These are phyloP conservation scores for Cerastis rubricosa DNA, from an alignment of 2,888 invertebrate species.

Conservation along the genomic window DNA sequence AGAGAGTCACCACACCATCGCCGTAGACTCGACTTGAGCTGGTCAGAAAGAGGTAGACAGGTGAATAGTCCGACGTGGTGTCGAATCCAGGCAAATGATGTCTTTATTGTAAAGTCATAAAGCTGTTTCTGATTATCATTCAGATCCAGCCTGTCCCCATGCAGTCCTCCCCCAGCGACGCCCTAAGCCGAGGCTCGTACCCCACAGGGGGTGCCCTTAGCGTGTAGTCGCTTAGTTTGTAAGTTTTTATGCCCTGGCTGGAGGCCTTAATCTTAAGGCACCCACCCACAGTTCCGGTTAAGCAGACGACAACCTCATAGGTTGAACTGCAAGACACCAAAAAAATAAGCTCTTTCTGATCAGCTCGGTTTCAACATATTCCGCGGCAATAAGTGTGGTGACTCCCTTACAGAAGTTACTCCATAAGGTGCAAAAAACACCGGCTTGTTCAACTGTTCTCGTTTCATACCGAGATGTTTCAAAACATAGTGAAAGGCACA, in stretches of 20 bases:
- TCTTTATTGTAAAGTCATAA: background rate
- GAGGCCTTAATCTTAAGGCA: too few relatives aligned
- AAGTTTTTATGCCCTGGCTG: too few relatives aligned
- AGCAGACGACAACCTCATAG: too few relatives aligned
- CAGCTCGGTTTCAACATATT: background rate
- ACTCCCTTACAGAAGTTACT: slow-evolving; percentile 31
- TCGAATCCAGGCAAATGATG: background rate
- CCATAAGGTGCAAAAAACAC: slow-evolving; percentile 55
- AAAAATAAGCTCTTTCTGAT: rapidly evolving
- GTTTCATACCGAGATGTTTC: slow-evolving; percentile 65
- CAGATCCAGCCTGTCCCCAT: too few relatives aligned
- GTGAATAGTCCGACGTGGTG: background rate
- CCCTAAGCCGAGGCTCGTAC: too few relatives aligned
- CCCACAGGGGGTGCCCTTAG: too few relatives aligned
- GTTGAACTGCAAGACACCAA: too few relatives aligned
- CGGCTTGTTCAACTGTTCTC: slow-evolving; percentile 64
- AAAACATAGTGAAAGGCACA: slow-evolving; percentile 57
- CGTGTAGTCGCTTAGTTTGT: too few relatives aligned
- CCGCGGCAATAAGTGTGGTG: background rate
- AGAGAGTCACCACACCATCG: background rate
- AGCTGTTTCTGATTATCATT: rapidly evolving
- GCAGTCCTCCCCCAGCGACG: too few relatives aligned
- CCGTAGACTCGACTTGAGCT: background rate
- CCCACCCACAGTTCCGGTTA: too few relatives aligned
- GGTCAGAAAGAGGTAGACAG: background rate